These are phyloP conservation scores for Empis stercorea DNA, from an alignment of 2,888 invertebrate genomes.

Conservation along the genomic window DNA sequence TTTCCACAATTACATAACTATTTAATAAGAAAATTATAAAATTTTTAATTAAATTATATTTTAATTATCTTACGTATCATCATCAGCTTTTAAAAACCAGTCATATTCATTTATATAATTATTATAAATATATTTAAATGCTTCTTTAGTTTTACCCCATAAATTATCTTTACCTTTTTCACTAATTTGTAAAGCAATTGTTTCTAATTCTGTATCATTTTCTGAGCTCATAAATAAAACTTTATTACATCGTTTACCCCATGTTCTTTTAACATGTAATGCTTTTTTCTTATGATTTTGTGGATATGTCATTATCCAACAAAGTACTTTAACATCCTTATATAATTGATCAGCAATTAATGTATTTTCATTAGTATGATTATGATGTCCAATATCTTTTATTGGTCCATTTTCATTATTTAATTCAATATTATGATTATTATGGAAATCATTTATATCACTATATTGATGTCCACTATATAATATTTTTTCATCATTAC, in stretches of 20 bases:
- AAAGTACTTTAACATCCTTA: conserved; percentile 65
- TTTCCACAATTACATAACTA: conserved; percentile 85
- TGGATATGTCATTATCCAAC: conserved; percentile 90
- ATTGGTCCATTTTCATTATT: conserved; percentile 37
- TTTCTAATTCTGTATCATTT: conserved; percentile 56
- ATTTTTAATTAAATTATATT: not conserved
- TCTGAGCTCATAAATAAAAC: conserved; percentile 68
- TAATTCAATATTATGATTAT: conserved; percentile 30
- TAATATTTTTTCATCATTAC: conserved; percentile 21
- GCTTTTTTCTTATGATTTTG: conserved; percentile 73
- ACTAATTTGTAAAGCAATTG: conserved; percentile 61
- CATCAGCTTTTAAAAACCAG: conserved; percentile 98
- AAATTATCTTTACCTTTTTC: conserved; percentile 71
- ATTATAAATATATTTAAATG: conserved; percentile 75
- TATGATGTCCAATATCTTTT: conserved; percentile 35
- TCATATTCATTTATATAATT: conserved; percentile 73
- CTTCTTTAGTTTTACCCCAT: conserved; percentile 92
- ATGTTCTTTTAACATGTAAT: conserved; percentile 76
- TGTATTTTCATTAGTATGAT: conserved; percentile 53
- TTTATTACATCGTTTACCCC: conserved; percentile 78
- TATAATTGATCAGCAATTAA: conserved; percentile 53
- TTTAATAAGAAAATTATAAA: conserved; percentile 13
- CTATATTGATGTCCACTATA: conserved; percentile 27
- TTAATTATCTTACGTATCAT: conserved; percentile 80
- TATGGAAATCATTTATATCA: conserved; percentile 35